phyloP scores from a whole-genome alignment of 2,888 invertebrate genomes.

The Drosophila affinis region DNA sequence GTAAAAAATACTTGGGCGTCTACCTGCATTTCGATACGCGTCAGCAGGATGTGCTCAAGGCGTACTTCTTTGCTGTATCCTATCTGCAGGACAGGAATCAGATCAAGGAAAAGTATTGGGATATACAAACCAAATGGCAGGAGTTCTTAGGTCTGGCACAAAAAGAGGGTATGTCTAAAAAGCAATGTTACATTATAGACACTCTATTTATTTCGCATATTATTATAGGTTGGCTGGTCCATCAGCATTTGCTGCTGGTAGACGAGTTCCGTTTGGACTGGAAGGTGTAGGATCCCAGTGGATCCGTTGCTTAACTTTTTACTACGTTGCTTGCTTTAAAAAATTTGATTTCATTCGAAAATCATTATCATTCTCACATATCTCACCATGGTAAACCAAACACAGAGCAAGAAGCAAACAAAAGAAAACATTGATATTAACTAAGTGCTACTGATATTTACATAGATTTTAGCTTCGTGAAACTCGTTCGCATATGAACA shows the following conservation, averaged over 20 bases:
- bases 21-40: constrained; percentile 84
- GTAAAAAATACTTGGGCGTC: constrained; percentile 82
- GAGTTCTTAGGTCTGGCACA: constrained; percentile 82
- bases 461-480: constrained; percentile 51
- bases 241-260: constrained; percentile 85
- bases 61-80: constrained; percentile 84
- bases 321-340: constrained; percentile 46
- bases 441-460: constrained; percentile 56
- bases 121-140: constrained; percentile 85
- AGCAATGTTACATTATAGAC: not conserved
- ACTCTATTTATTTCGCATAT: not conserved
- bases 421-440: constrained; percentile 62
- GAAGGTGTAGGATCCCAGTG: constrained; percentile 74
- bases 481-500: constrained; percentile 53
- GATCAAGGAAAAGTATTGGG: constrained; percentile 84
- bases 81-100: constrained; percentile 84
- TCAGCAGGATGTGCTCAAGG: constrained; percentile 83
- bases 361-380: constrained; percentile 58
- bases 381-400: constrained; percentile 56
- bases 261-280: constrained; percentile 86
- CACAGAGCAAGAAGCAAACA: constrained; percentile 16
- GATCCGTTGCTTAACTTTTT: constrained; percentile 3
- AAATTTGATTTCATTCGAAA: constrained; percentile 34
- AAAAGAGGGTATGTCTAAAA: constrained; percentile 82
- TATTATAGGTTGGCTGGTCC: constrained; percentile 86